Conservation (phyloP, 1,140 invertebrate genomes). For the Megalopta genalis region DNA sequence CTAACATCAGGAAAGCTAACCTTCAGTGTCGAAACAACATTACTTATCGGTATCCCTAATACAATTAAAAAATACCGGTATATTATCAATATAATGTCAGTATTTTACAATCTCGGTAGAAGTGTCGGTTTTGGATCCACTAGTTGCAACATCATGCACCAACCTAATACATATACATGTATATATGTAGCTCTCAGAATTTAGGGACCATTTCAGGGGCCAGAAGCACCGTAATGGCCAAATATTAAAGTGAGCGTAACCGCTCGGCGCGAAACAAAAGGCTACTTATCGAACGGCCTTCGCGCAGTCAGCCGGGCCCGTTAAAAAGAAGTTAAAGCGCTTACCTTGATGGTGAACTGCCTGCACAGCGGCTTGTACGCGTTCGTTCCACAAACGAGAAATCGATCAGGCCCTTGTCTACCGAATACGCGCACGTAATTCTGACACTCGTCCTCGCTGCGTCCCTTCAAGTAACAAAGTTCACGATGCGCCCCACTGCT, state of each 20-base stretch:
- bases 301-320: background rate
- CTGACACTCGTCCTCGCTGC: conserved; percentile 93
- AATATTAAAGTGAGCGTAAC: background rate
- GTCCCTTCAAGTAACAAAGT: conserved; percentile 93
- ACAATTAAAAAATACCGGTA: no score
- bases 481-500: conserved; percentile 90
- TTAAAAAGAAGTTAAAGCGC: conserved; percentile 46
- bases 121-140: no score
- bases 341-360: conserved; percentile 84
- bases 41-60: no score
- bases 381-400: conserved; percentile 97
- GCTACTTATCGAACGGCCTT: conserved; percentile 23
- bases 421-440: conserved; percentile 96
- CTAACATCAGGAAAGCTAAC: no score
- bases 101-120: no score
- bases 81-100: no score
- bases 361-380: conserved; percentile 97
- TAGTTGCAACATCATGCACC: no score
- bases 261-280: background rate
- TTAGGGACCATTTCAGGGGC: no score
- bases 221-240: no score
- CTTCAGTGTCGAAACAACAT: no score
- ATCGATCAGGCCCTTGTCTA: conserved; percentile 85
- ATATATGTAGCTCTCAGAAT: no score
- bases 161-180: no score